Evolutionary conservation across 2,113 vertebrate genomes (phyloP).

Genomic region (Sinocyclocheilus anophthalmus): DNA sequence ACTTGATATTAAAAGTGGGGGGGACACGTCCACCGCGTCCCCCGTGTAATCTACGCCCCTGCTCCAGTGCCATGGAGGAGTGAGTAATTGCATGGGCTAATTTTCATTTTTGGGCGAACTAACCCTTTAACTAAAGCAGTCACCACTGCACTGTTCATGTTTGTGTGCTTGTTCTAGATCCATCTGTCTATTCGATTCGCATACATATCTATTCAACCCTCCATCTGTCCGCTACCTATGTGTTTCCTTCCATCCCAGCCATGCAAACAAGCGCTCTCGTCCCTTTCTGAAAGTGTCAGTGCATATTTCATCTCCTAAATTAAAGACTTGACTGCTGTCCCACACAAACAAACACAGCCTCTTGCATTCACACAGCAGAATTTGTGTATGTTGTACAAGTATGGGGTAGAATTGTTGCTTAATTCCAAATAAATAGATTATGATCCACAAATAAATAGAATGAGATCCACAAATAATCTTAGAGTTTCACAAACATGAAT

Average conservation of each 20-base stretch:
- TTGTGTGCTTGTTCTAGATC: constrained; percentile 37
- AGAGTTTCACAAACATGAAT: no score
- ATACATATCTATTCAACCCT: constrained; percentile 51
- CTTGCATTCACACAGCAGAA: background rate
- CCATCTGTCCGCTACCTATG: constrained; percentile 58
- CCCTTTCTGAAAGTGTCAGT: constrained; percentile 36
- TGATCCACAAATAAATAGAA: no score
- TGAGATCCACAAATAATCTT: no score
- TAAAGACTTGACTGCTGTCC: constrained; percentile 2
- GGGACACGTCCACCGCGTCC: no score
- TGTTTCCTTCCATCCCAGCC: constrained; percentile 36
- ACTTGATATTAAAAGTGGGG: no score
- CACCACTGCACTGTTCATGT: background rate
- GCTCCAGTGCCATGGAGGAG: no score
- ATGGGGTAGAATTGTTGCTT: no score
- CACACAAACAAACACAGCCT: constrained; percentile 36
- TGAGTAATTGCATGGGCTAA: no score
- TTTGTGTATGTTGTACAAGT: background rate
- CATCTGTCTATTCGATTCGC: constrained; percentile 47
- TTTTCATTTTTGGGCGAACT: no score
- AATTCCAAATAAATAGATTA: no score
- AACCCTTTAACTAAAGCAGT: background rate
- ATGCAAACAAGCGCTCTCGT: constrained; percentile 40
- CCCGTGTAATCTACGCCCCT: no score
- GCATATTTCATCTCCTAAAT: constrained; percentile 46